These are phyloP conservation scores for Ricordea florida DNA, from an alignment of 92 coral and sea anemone species.

Conservation along the genomic window DNA sequence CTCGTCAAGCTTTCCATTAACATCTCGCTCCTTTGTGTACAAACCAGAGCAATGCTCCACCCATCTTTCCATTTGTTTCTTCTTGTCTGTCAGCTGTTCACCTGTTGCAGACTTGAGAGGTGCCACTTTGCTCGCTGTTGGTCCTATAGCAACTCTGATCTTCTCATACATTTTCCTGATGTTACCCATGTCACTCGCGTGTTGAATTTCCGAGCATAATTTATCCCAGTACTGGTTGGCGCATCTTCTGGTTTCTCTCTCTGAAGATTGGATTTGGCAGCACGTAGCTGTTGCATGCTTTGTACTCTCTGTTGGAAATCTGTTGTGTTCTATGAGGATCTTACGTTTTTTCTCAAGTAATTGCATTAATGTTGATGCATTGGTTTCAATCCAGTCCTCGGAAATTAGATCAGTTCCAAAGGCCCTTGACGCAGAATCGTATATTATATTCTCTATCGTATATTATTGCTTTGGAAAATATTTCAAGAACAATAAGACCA, in stretches of 20 bases:
- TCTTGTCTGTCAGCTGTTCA: not conserved
- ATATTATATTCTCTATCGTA: no score
- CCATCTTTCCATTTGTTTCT: slow-evolving; percentile 12
- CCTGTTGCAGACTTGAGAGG: not conserved
- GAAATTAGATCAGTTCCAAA: not conserved
- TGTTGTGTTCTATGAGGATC: not conserved
- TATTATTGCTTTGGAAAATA: no score
- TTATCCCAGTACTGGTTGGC: slow-evolving; percentile 1
- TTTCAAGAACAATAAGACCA: no score
- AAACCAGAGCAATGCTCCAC: not conserved
- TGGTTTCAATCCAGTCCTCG: not conserved
- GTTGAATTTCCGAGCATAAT: not conserved
- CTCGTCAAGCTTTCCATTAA: no score
- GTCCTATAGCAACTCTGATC: not conserved
- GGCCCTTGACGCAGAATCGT: not conserved
- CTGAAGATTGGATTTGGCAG: not conserved
- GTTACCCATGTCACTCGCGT: not conserved
- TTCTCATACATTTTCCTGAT: not conserved
- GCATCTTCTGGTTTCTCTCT: not conserved
- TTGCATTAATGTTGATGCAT: not conserved
- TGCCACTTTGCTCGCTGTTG: not conserved
- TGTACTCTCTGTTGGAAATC: not conserved
- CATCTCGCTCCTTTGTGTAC: no score
- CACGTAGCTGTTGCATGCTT: not conserved
- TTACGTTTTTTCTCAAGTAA: not conserved